These are phyloP conservation scores for Drosophila pseudotakahashii DNA, from an alignment of 2,888 invertebrate genomes.

Conservation along the genomic window DNA sequence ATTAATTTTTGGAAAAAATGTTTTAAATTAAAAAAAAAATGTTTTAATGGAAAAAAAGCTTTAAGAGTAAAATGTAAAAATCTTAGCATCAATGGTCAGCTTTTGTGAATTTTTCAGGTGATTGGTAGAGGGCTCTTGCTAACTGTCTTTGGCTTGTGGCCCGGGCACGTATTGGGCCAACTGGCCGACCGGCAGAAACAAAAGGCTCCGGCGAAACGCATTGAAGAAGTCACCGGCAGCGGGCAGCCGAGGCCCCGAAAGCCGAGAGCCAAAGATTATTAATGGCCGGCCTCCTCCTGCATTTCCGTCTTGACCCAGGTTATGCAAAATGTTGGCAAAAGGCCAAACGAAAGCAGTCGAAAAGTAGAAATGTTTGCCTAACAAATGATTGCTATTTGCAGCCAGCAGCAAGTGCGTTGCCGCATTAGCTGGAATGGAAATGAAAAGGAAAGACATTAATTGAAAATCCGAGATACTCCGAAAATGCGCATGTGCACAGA, in stretches of 20 bases:
- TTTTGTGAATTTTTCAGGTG: conserved; percentile 5
- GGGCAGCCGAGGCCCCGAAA: conserved; percentile 12
- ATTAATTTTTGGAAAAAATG: too few relatives aligned
- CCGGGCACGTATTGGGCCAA: conserved; percentile 49
- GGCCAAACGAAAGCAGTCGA: conserved; percentile 77
- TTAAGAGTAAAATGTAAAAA: too few relatives aligned
- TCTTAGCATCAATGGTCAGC: not conserved
- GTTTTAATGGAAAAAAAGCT: too few relatives aligned
- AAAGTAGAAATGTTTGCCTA: conserved; percentile 69
- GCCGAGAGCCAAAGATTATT: conserved; percentile 64
- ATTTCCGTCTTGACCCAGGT: conserved; percentile 79
- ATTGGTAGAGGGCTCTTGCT: not conserved
- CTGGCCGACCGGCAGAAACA: conserved; percentile 59
- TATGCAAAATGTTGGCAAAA: conserved; percentile 77
- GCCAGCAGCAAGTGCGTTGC: conserved; percentile 60
- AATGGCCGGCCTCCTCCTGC: conserved; percentile 70
- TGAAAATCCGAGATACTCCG: conserved; percentile 57
- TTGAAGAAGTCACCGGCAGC: conserved; percentile 43
- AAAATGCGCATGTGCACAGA: conserved; percentile 53
- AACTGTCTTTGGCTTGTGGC: conserved; percentile 7
- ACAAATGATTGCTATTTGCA: conserved; percentile 74
- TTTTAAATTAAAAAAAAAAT: too few relatives aligned
- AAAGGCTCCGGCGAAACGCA: conserved; percentile 67
- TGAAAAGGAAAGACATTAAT: conserved; percentile 57
- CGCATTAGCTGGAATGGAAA: conserved; percentile 31